A percentile compares a stretch with the other conserved stretches of the same genome.
Evolutionary conservation across 1,140 invertebrate genomes (phyloP).

Genomic region (Ips nitidus): DNA sequence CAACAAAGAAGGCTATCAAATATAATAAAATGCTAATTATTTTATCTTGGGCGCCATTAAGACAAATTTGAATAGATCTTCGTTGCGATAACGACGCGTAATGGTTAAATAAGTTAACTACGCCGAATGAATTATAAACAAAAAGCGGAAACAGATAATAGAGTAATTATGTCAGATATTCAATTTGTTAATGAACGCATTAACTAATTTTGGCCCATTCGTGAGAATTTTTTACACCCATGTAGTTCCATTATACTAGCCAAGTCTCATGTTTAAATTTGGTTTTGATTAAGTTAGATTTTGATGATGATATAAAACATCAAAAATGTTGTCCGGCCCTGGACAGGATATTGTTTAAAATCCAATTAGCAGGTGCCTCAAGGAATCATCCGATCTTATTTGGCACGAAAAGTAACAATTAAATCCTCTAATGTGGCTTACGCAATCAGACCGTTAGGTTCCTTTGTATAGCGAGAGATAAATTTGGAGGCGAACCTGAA

Average conservation of each 20-base stretch:
- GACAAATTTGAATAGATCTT: conserved; percentile 12
- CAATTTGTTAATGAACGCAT: conserved; percentile 29
- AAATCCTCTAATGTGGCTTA: conserved; percentile 13
- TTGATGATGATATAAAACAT: no score
- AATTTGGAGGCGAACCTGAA: conserved; percentile 21
- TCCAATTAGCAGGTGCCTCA: not conserved
- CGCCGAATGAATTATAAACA: conserved; percentile 21
- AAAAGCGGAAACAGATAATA: conserved; percentile 27
- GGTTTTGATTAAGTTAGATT: not conserved
- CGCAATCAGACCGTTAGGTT: conserved; percentile 14
- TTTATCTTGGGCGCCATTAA: not conserved
- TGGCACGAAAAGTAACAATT: conserved; percentile 7
- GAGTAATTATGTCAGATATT: conserved; percentile 30
- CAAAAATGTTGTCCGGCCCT: no score
- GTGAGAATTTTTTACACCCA: conserved; percentile 22
- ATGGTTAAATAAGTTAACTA: conserved; percentile 21
- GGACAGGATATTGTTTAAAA: not conserved
- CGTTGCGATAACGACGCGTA: conserved; percentile 3
- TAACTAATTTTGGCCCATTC: conserved; percentile 23
- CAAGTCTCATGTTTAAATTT: not conserved
- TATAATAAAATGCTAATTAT: not conserved
- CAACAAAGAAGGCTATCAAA: conserved; percentile 1
- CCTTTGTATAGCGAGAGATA: conserved; percentile 18
- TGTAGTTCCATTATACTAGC: conserved; percentile 14
- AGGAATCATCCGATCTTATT: conserved; percentile 5